Evolutionary conservation across 1,140 invertebrate species (phyloP), one percentile per base, ranked within the genome.

Genomic region (Sitobion miscanthi): DNA sequence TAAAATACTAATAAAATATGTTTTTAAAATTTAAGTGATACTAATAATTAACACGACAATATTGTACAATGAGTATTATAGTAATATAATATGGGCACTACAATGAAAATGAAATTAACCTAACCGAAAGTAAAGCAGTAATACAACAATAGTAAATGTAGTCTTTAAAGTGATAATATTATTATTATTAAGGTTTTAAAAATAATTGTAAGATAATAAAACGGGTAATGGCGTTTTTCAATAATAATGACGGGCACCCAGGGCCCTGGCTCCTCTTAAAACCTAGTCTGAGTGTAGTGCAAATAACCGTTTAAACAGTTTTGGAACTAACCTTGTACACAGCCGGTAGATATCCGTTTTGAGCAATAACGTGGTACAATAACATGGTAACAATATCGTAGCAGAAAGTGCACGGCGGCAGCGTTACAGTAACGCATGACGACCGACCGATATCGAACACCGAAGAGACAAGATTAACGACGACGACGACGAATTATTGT

Each of bases 401-500:
- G 14, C 14, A 69, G 62, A 69, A 17, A 69, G 30, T 9, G n/a
- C 42, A 17, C 83, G 42, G 83, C 42, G 11, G 25, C 42, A 45
- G 42, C 5, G 83, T n/a, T 20, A 90, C 1, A 90, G 42, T 90
- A 42, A 42, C 8, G 21, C 21, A 42, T 62, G 14, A 62, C 23
- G 49, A 62, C 54, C 52, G 2, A 62, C 49, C 25, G 54, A 57
- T 35, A 89, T 57, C 88, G 38, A n/a, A 35, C 9, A 21, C 25
- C n/a, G 17, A 49, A 45, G 85, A 86, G 30, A 88, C 86, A n/a
- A 89, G 88, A 54, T 89, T 38, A 89, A 89, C 54, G 35, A 62
- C 89, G 52, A 62, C 89, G 52, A 11, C 82, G 42, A 42, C 25
- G 45, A 83, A 83, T 89, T 38, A 54, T 54, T 49, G 6, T n/a